Evolutionary conservation across 2,888 invertebrate genomes (phyloP), one percentile per base, ranked within the genome.

Genomic region (Balanococcus diminutus): DNA sequence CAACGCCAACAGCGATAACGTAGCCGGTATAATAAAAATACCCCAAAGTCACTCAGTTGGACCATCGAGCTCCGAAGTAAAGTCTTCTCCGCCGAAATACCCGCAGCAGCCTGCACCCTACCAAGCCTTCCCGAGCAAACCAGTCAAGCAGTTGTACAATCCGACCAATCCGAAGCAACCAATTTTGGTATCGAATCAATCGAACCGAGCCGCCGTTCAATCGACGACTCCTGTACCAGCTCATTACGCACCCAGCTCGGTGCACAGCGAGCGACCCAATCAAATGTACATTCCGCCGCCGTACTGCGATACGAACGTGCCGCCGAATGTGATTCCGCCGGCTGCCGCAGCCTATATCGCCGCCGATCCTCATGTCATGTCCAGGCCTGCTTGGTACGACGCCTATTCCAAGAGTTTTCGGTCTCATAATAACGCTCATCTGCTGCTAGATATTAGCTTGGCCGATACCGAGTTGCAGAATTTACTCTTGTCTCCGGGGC

Each of bases 111-210:
- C 84, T 36, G 72, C 36, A 16, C 19, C 42, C 3, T 67, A 67
- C 6, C 16, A 72, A 5, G 16, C 72, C 11, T 84, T 72, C 67
- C 86, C 88, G n/a, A 88, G 88, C 31, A 84, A 84, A 86, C 89
- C 90, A 83, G 91, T 91, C 88, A 91, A 92, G 88, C 92, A 91
- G 19, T 89, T 93, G 6, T 93, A 91, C 88, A 93, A 93, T 89
- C 93, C 92, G 0, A 92, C 92, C 88, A 93, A 93, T 89, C 93
- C 93, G 0, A 92, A 92, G 87, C 94, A 93, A 90, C 95, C 95
- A 25, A 95, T 95, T 87, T 92, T 95, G 88, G 88, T 89, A 8
- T 86, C 88, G 0, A 81, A 86, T 56, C 87, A 87, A 39, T 86
- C 84, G 56, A 81, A 84, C 25, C 86, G 87, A 25, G 84, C 92